A percentile compares a stretch with the other conserved stretches of the same genome.
Conservation (phyloP, 2,113 vertebrate species). For the Nothocercus julius region DNA sequence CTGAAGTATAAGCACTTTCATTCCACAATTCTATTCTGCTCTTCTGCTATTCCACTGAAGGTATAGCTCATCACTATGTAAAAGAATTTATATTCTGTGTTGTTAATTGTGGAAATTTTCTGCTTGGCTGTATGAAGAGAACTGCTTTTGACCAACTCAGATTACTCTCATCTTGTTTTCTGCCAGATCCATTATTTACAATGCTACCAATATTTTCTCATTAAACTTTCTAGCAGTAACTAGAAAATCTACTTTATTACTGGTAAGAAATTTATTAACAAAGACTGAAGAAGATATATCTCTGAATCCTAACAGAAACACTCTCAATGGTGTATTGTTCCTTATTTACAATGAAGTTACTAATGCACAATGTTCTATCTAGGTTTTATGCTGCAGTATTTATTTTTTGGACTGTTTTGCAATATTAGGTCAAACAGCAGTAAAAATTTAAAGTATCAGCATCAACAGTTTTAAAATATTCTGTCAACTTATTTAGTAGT, state of each 20-base stretch:
- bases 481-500: not conserved
- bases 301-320: not conserved
- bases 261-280: not conserved
- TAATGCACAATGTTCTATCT: not conserved
- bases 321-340: not conserved
- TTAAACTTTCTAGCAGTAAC: not conserved
- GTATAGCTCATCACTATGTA: not conserved
- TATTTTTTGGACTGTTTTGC: not conserved
- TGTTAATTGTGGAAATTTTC: not conserved
- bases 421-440: not conserved
- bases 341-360: not conserved
- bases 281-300: not conserved
- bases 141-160: not conserved
- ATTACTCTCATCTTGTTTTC: not conserved
- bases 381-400: not conserved
- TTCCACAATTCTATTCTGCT: not conserved
- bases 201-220: not conserved
- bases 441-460: not conserved
- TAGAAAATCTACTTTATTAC: not conserved
- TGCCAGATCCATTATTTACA: not conserved
- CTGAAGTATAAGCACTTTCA: not conserved
- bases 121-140: not conserved
- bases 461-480: not conserved
- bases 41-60: not conserved
- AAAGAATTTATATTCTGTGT: not conserved